phyloP scores from a whole-genome alignment of 2,113 vertebrate genomes.

The Poeciliopsis occidentalis region DNA sequence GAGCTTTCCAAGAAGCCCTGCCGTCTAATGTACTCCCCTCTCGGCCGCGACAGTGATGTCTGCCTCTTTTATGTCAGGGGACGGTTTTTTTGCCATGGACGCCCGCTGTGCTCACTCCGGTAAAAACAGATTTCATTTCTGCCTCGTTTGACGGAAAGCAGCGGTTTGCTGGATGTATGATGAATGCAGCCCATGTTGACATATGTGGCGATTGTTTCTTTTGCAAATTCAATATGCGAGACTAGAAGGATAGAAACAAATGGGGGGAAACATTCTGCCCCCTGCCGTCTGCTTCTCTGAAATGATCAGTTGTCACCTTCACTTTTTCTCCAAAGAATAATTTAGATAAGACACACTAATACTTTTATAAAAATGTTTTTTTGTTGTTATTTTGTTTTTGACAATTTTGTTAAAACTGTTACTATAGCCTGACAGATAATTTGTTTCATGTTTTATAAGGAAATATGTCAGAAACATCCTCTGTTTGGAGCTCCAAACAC shows the following conservation, averaged over 20 bases:
- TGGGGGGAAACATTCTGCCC: not conserved
- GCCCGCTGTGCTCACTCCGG: conserved; percentile 80
- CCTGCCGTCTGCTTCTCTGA: conserved; percentile 14
- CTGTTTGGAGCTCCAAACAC: too few relatives aligned
- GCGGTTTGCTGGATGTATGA: too few relatives aligned
- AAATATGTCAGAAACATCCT: too few relatives aligned
- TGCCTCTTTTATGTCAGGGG: conserved; percentile 77
- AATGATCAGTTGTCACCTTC: not conserved
- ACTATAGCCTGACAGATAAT: too few relatives aligned
- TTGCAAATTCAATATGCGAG: not conserved
- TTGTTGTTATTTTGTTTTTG: too few relatives aligned
- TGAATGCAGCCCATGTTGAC: not conserved
- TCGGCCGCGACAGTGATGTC: conserved; percentile 70
- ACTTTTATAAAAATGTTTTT: not conserved
- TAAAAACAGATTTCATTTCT: conserved; percentile 19
- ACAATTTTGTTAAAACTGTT: too few relatives aligned
- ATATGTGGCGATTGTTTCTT: not conserved
- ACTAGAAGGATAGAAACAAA: not conserved
- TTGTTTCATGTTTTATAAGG: too few relatives aligned
- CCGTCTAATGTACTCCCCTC: conserved; percentile 71
- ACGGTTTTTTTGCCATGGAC: conserved; percentile 79
- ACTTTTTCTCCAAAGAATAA: not conserved
- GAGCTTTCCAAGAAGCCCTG: conserved; percentile 74
- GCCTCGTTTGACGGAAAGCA: not conserved
- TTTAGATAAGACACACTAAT: conserved; percentile 8